A percentile compares a stretch with the other conserved stretches of the same genome.
Conservation (phyloP, 2,797 vertebrate species). For the Trematomus bernacchii region DNA sequence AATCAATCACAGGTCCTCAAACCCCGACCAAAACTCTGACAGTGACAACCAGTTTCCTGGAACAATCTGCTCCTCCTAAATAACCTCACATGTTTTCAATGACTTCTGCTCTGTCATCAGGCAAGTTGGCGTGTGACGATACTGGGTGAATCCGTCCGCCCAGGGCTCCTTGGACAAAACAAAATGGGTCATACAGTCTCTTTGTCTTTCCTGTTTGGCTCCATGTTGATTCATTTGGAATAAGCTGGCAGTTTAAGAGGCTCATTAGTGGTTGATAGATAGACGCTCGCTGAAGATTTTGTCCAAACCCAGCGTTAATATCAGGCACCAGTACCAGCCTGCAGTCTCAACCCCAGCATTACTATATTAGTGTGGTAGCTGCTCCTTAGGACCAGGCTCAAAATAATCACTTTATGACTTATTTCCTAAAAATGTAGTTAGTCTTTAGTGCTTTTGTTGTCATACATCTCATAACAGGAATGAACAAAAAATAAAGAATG, state of each 20-base stretch:
- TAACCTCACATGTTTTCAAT: constrained; percentile 78
- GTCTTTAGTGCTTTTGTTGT: neutral
- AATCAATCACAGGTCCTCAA: constrained; percentile 76
- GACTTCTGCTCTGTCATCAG: constrained; percentile 78
- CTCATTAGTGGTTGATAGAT: constrained; percentile 64
- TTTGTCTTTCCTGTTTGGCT: constrained; percentile 47
- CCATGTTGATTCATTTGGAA: constrained; percentile 36
- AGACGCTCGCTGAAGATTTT: constrained; percentile 38
- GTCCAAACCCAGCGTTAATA: constrained; percentile 1
- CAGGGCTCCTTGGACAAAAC: constrained; percentile 60
- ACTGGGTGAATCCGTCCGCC: constrained; percentile 66
- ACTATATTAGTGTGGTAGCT: constrained; percentile 26
- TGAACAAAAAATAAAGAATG: neutral
- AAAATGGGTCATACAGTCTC: constrained; percentile 65
- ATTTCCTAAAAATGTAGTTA: constrained; percentile 17
- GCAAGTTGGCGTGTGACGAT: constrained; percentile 63
- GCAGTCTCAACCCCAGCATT: constrained; percentile 30
- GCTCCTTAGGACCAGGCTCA: constrained; percentile 27
- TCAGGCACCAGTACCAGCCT: constrained; percentile 22
- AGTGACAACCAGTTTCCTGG: constrained; percentile 80
- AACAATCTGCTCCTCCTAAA: constrained; percentile 69
- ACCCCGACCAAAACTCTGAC: constrained; percentile 65
- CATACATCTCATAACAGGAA: neutral
- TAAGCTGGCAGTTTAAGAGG: constrained; percentile 34
- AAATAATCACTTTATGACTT: constrained; percentile 27